Percentiles rank a stretch among this genome's conserved stretches.
phyloP scores from a whole-genome alignment of 2,888 invertebrate species.

The Thyatira batis region DNA sequence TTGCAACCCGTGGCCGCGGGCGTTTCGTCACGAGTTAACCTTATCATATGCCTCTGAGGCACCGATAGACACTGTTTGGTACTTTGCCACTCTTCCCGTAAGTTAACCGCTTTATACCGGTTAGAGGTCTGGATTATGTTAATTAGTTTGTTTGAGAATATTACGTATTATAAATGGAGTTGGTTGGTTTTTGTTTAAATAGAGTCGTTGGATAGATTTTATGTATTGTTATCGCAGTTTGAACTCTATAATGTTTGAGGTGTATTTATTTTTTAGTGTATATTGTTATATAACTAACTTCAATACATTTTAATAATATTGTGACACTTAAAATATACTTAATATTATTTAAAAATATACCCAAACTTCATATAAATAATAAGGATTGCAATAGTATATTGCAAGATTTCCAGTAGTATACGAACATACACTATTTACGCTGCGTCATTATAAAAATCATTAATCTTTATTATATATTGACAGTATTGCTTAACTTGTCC shows the following conservation, averaged over 20 bases:
- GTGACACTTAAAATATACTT: too few relatives aligned
- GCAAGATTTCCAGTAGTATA: slow-evolving; percentile 1
- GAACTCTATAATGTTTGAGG: too few relatives aligned
- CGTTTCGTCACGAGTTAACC: slow-evolving; percentile 43
- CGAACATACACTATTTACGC: slow-evolving; percentile 1
- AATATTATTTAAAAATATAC: too few relatives aligned
- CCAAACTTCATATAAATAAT: too few relatives aligned
- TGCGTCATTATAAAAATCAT: slow-evolving; percentile 4
- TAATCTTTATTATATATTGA: not conserved
- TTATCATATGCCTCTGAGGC: slow-evolving; percentile 22
- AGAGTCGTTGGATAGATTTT: not conserved
- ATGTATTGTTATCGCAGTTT: too few relatives aligned
- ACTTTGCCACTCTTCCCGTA: slow-evolving; percentile 5
- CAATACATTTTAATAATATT: too few relatives aligned
- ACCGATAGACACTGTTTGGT: slow-evolving; percentile 15
- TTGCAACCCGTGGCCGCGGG: slow-evolving; percentile 14
- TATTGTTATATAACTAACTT: too few relatives aligned
- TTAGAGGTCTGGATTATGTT: not conserved
- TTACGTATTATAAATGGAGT: not conserved
- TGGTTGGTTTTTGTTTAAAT: not conserved
- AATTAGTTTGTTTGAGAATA: not conserved
- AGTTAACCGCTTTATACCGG: not conserved
- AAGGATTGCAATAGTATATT: not conserved
- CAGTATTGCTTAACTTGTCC: not conserved
- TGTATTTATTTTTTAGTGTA: too few relatives aligned